These are phyloP conservation scores for Pocillopora grandis DNA, from an alignment of 92 coral and sea anemone genomes.

Conservation along the genomic window DNA sequence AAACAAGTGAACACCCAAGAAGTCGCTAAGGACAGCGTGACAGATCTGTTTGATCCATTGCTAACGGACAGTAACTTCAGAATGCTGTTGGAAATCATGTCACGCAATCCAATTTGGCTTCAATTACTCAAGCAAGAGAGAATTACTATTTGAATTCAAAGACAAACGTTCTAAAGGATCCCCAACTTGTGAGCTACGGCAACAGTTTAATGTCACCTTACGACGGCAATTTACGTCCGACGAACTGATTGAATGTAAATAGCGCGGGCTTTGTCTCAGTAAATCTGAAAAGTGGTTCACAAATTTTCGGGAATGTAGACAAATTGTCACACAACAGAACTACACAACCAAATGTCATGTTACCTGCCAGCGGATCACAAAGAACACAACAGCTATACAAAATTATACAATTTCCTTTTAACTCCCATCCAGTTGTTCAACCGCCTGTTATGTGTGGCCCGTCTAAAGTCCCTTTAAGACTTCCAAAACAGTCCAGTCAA, in stretches of 20 bases:
- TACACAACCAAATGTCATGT: background rate
- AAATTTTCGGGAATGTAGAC: background rate
- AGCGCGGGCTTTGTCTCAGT: background rate
- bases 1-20: background rate
- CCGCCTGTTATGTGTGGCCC: conserved; percentile 32
- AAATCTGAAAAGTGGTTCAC: background rate
- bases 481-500: conserved; percentile 53
- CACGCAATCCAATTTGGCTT: background rate
- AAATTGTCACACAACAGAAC: conserved; percentile 16
- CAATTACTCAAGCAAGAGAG: background rate
- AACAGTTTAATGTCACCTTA: conserved; percentile 9
- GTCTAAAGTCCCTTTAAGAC: conserved; percentile 62
- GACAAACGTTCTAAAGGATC: background rate
- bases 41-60: conserved; percentile 43
- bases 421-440: background rate
- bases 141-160: background rate
- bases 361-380: background rate
- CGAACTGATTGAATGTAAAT: background rate
- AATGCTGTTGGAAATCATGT: background rate
- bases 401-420: background rate
- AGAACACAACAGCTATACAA: background rate
- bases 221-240: background rate
- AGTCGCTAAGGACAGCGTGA: background rate
- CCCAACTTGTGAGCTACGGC: background rate
- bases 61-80: background rate